Base-by-base conservation (phyloP, 1,140 invertebrate species). In the Drosophila biarmipes region DNA sequence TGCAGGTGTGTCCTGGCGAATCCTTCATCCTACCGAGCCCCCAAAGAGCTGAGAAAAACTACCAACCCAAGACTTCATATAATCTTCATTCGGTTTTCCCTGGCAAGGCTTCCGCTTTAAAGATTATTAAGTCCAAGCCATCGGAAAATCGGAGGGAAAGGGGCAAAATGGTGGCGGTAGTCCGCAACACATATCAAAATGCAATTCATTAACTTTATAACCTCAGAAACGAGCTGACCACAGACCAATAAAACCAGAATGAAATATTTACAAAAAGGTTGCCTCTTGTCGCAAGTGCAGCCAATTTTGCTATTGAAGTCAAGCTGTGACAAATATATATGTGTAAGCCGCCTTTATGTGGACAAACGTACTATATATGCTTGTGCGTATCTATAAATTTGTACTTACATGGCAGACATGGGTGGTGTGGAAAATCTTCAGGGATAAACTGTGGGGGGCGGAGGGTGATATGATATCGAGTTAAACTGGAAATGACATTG, bases 151-250 rank as follows among this genome's bases (percentile, higher is more conserved):
- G n/a, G 21, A 2, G 12, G 21, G 12, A 6, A 11, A 19, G 2
- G 29, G n/a, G 15, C 27, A 6, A 1, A 53, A 35, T 14, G 29
- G 29, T 29, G 48, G 48, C 7, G 27, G 29, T 55, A 46, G 31
- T 37, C 62, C 67, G 56, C 51, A 48, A 38, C 51, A 71, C 67
- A 71, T 56, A 75, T 81, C 43, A 62, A 64, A 72, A 45, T 62
- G 37, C 72, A 82, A 82, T 81, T 73, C 67, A 82, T 81, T 81
- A 78, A 62, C 73, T 78, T 67, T 59, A 51, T 55, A 58, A 67
- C 67, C 67, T 73, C 73, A 51, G 40, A 35, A 54, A 40, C 56
- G 57, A 72, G 53, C 42, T 56, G 40, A 62, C 64, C 64, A 42
- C 73, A 80, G 40, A 52, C 63, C 38, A 71, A 71, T 69, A 55